Base-by-base conservation (phyloP, 2,888 invertebrate genomes). In the Hermaeophaga mercurialis region DNA sequence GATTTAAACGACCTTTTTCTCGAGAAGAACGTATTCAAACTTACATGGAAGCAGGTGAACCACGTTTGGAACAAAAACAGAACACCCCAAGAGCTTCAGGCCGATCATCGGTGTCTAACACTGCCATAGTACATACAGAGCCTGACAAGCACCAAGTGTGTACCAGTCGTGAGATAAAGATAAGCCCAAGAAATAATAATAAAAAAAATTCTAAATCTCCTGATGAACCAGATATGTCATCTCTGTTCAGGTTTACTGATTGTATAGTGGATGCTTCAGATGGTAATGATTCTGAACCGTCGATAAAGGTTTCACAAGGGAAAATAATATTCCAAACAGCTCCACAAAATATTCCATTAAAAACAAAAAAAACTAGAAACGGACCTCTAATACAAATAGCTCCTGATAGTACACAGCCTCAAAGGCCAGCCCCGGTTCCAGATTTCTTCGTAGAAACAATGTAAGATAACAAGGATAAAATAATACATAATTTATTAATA, bases 181-280 rank as follows among this genome's bases (percentile, higher is more conserved):
- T 54, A 11, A 15, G 17, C 12, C 54, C 48, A 31, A 26, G 47
- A 14, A 58, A 34, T 22, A 28, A 47, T 19, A 48, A 46, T 12
- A 63, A 60, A 47, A 8, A 11, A 8, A 19, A 48, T 31, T 43
- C 54, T 2, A 41, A 54, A 11, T 22, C 12, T 36, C 43, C 54
- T 1, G 33, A 15, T 8, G 43, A 55, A 44, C 60, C 64, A 1
- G 56, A 58, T 36, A 55, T 58, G 17, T 65, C 65, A n/a, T 62
- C 56, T 7, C 45, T 64, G 31, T 62, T 62, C 62, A n/a, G 57
- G 60, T 58, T 66, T 65, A 43, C 52, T 15, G 52, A 52, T 15
- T 67, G 66, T 15, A 66, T 70, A 53, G 67, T 66, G 28, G 67
- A 67, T 31, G 26, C 46, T 54, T 66, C 70, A 4, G 71, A 69